Evolutionary conservation across 2,888 invertebrate genomes (phyloP).

Genomic region (Anticlea derivata): DNA sequence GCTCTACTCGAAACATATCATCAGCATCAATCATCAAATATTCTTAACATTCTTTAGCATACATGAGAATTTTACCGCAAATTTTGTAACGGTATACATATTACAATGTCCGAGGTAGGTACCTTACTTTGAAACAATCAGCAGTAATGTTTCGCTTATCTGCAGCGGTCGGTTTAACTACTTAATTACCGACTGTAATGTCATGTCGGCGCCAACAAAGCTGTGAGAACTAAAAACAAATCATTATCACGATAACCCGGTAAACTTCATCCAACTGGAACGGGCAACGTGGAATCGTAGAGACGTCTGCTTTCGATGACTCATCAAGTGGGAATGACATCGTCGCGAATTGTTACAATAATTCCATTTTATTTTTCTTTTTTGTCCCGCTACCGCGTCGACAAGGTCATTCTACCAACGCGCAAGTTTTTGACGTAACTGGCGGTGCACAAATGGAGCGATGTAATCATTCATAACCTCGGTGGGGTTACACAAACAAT

Average conservation of each 20-base stretch:
- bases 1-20: slow-evolving; percentile 20
- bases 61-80: slow-evolving; percentile 18
- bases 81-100: slow-evolving; percentile 9
- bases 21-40: slow-evolving; percentile 30
- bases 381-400: slow-evolving; percentile 38
- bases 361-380: slow-evolving; percentile 47
- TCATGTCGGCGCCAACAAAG: slow-evolving; percentile 50
- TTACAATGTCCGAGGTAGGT: slow-evolving; percentile 5
- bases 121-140: slow-evolving; percentile 27
- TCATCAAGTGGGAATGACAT: slow-evolving; percentile 61
- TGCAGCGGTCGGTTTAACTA: slow-evolving; percentile 39
- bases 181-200: slow-evolving; percentile 40
- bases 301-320: slow-evolving; percentile 58
- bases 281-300: slow-evolving; percentile 34
- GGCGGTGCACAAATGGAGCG: slow-evolving; percentile 41
- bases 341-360: slow-evolving; percentile 39
- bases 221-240: slow-evolving; percentile 61
- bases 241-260: slow-evolving; percentile 64
- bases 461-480: slow-evolving; percentile 52
- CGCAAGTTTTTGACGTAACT: slow-evolving; percentile 52
- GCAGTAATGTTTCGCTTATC: slow-evolving; percentile 35
- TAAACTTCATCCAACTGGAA: slow-evolving; percentile 45
- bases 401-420: slow-evolving; percentile 53
- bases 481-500: slow-evolving; percentile 47
- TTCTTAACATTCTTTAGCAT: slow-evolving; percentile 25